Conservation (phyloP, 1,140 invertebrate species). For the Aphidius gifuensis region DNA sequence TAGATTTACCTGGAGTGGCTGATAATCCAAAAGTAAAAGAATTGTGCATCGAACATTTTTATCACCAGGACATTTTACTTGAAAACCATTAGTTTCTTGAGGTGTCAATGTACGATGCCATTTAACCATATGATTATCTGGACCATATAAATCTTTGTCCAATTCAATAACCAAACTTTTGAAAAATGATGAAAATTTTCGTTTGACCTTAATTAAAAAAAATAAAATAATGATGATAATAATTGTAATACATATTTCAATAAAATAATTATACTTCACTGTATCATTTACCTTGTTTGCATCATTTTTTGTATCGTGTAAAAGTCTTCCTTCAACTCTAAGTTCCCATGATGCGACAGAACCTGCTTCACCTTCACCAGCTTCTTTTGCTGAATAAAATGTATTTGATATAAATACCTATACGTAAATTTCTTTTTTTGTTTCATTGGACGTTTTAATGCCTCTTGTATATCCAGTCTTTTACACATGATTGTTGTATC, state of each 20-base stretch:
- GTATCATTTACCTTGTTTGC: conserved; percentile 70
- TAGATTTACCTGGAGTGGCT: conserved; percentile 79
- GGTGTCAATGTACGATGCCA: conserved; percentile 98
- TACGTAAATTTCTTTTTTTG: conserved; percentile 93
- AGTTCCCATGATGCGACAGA: conserved; percentile 96
- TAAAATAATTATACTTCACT: neutral
- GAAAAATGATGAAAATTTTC: conserved; percentile 99
- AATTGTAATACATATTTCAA: neutral
- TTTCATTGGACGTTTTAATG: conserved; percentile 97
- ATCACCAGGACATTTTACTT: conserved; percentile 97
- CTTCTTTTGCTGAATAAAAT: conserved; percentile 91
- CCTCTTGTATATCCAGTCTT: conserved; percentile 97
- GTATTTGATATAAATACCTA: conserved; percentile 99
- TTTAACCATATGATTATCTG: conserved; percentile 99
- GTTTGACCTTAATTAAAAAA: conserved; percentile 72
- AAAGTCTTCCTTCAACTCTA: conserved; percentile 91
- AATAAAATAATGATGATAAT: neutral
- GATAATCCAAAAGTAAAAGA: conserved; percentile 94
- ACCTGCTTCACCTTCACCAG: conserved; percentile 69
- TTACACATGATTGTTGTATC: conserved; percentile 99
- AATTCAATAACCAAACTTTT: conserved; percentile 98
- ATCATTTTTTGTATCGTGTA: conserved; percentile 91
- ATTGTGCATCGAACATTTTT: conserved; percentile 99
- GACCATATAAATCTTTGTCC: conserved; percentile 98
- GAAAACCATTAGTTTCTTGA: conserved; percentile 99